These are phyloP conservation scores for Scaptomyza caliginosa DNA, from an alignment of 2,888 invertebrate genomes.

Conservation along the genomic window DNA sequence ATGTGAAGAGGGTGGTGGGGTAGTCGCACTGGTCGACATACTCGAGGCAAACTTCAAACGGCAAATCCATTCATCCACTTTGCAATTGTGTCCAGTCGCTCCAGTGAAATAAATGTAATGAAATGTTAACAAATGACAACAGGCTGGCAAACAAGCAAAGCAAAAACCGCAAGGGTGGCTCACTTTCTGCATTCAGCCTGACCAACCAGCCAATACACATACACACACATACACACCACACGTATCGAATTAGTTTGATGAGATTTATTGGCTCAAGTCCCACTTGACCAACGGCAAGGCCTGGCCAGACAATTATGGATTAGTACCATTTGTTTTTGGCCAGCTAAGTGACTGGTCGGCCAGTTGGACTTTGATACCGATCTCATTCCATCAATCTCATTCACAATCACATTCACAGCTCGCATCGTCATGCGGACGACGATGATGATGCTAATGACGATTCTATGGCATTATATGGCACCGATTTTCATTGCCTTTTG, in stretches of 20 bases:
- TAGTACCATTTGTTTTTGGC: slow-evolving; percentile 79
- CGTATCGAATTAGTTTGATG: slow-evolving; percentile 79
- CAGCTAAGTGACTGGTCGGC: slow-evolving; percentile 33
- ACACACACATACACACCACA: slow-evolving; percentile 14
- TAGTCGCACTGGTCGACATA: slow-evolving; percentile 12
- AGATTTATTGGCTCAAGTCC: slow-evolving; percentile 78
- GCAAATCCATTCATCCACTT: slow-evolving; percentile 76
- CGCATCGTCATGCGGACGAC: slow-evolving; percentile 19
- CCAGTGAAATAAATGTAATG: slow-evolving; percentile 76
- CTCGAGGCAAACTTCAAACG: slow-evolving; percentile 68
- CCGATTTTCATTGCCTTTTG: slow-evolving; percentile 52
- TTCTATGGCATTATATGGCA: slow-evolving; percentile 68
- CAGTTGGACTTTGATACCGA: slow-evolving; percentile 39
- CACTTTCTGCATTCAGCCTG: slow-evolving; percentile 23
- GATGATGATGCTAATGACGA: slow-evolving; percentile 54
- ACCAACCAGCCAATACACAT: slow-evolving; percentile 30
- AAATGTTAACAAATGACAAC: slow-evolving; percentile 79
- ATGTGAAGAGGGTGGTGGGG: neutral
- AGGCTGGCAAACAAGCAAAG: slow-evolving; percentile 69
- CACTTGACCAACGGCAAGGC: slow-evolving; percentile 69
- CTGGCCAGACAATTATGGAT: slow-evolving; percentile 80
- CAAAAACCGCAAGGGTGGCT: slow-evolving; percentile 71
- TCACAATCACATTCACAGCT: slow-evolving; percentile 25
- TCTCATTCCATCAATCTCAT: slow-evolving; percentile 26
- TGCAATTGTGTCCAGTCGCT: slow-evolving; percentile 69